A percentile compares a stretch with the other conserved stretches of the same genome.
These are phyloP conservation scores for Caerostris darwini DNA, from an alignment of 1,140 invertebrate species.

Conservation along the genomic window DNA sequence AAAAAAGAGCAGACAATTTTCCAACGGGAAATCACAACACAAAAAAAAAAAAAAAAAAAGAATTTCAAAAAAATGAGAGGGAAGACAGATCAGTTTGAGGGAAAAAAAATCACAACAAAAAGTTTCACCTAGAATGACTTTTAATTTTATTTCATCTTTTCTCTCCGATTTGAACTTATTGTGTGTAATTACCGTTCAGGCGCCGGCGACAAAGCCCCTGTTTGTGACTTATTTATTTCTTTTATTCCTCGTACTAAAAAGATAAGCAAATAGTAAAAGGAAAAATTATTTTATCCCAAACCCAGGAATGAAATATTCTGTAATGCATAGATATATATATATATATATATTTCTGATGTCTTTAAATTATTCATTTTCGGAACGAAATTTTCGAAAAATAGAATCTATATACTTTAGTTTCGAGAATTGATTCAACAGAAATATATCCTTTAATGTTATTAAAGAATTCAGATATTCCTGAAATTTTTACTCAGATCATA, in stretches of 20 bases:
- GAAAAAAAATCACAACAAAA: neutral
- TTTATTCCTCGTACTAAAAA: neutral
- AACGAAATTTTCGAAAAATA: neutral
- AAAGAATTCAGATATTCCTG: too few relatives aligned
- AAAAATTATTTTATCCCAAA: neutral
- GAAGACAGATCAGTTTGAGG: neutral
- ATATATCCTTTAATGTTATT: too few relatives aligned
- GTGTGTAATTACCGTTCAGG: slow-evolving; percentile 7
- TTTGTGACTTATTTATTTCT: neutral
- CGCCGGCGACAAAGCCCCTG: neutral
- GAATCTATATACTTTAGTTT: neutral
- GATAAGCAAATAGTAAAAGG: neutral
- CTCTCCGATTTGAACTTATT: neutral
- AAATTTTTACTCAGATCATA: too few relatives aligned
- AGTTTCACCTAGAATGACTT: neutral
- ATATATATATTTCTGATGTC: neutral
- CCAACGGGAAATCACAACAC: neutral
- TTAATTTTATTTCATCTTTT: neutral
- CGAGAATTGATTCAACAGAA: too few relatives aligned
- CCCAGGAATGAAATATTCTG: neutral
- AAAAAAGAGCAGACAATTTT: neutral
- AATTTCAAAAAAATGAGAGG: neutral
- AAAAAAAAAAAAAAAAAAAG: too few relatives aligned
- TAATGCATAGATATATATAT: too few relatives aligned
- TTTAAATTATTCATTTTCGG: neutral